Evolutionary conservation across 1,140 invertebrate genomes (phyloP).

Genomic region (Danaus melanippus): DNA sequence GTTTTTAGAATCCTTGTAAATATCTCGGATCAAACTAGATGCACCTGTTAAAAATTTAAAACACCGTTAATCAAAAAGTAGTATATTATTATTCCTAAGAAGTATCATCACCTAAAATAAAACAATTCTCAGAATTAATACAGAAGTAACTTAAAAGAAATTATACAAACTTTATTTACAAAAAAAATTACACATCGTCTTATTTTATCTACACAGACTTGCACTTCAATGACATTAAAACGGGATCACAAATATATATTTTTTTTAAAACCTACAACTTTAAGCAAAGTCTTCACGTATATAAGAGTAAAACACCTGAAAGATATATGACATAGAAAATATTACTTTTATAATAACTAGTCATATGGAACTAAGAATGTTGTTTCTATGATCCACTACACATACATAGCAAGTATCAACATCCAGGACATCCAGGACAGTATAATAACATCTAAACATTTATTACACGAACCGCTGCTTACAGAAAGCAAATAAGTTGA

Average conservation of each 20-base stretch:
- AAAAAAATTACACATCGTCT: conserved; percentile 22
- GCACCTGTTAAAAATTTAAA: conserved; percentile 16
- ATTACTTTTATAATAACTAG: conserved; percentile 14
- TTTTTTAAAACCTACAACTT: conserved; percentile 17
- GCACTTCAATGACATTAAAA: conserved; percentile 36
- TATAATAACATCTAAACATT: conserved; percentile 24
- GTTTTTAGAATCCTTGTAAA: too few species aligned
- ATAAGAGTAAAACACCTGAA: conserved; percentile 16
- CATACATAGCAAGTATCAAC: conserved; percentile 15
- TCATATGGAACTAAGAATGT: conserved; percentile 17
- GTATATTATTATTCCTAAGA: background rate
- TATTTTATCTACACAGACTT: conserved; percentile 53
- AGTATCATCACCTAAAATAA: conserved; percentile 17
- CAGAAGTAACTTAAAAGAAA: conserved; percentile 25
- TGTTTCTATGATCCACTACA: conserved; percentile 18
- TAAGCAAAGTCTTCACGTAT: conserved; percentile 14
- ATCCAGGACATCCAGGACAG: conserved; percentile 23
- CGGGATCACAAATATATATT: conserved; percentile 46
- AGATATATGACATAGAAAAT: conserved; percentile 23
- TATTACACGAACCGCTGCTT: conserved; percentile 32
- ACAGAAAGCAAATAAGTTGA: conserved; percentile 54
- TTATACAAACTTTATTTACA: conserved; percentile 31
- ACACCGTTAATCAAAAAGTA: conserved; percentile 15
- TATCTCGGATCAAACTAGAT: conserved; percentile 3
- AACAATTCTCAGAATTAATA: conserved; percentile 21